Conservation (phyloP, 1,140 invertebrate species). For the Argopecten irradians region DNA sequence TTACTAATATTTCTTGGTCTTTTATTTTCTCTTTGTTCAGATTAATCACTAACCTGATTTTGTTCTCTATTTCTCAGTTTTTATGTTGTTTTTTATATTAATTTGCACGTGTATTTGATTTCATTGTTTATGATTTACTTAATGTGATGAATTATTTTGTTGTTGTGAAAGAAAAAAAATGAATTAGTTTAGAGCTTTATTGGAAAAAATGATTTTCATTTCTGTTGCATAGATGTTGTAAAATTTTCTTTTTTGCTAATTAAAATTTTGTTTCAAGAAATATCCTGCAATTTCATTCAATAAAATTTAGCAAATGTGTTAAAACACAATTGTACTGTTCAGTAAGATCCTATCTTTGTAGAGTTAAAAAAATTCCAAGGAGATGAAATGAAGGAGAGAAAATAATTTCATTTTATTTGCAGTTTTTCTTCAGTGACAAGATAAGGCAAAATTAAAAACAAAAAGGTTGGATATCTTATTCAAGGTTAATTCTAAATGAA, state of each 20-base stretch:
- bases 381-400: neutral
- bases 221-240: neutral
- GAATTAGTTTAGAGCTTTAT: neutral
- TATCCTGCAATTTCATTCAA: neutral
- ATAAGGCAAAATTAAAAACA: too few species aligned
- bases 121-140: neutral
- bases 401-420: neutral
- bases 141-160: neutral
- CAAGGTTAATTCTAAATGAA: neutral
- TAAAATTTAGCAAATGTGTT: neutral
- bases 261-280: neutral
- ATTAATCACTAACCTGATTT: neutral
- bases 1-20: neutral
- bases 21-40: neutral
- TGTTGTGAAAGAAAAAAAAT: neutral
- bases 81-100: neutral
- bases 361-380: neutral
- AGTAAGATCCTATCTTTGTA: neutral
- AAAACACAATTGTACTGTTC: neutral
- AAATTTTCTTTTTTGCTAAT: slow-evolving; percentile 9
- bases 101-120: neutral
- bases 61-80: neutral
- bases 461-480: neutral
- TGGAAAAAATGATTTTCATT: neutral
- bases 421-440: neutral